Evolutionary conservation across 2,888 invertebrate genomes (phyloP).

Genomic region (Uloborus plumipes): DNA sequence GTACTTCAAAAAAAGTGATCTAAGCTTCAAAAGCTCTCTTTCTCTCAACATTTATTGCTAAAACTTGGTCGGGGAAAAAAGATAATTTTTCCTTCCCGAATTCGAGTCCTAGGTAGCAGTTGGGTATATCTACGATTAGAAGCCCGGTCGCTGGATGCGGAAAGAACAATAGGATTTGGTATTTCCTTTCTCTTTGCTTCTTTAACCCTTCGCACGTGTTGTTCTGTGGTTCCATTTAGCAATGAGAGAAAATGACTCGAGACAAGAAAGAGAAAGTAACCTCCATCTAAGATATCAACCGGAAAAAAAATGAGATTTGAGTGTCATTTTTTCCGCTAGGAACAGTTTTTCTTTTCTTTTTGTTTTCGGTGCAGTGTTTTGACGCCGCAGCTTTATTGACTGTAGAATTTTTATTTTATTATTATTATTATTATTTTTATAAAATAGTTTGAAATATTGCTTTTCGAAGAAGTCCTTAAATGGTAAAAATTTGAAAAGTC

Average conservation of each 20-base stretch:
- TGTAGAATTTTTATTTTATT: no score
- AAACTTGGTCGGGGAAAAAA: slow-evolving; percentile 10
- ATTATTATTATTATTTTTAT: no score
- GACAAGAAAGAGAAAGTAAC: slow-evolving; percentile 15
- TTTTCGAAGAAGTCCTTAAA: no score
- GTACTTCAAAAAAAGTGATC: slow-evolving; percentile 21
- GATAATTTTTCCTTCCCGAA: neutral
- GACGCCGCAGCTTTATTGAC: no score
- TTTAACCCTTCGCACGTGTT: slow-evolving; percentile 14
- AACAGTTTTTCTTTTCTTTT: no score
- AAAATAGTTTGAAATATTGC: no score
- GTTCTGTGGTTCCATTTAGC: slow-evolving; percentile 48
- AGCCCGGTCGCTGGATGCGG: neutral
- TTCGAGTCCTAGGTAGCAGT: slow-evolving; percentile 5
- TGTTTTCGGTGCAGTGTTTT: no score
- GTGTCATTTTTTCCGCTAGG: neutral
- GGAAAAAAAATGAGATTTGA: neutral
- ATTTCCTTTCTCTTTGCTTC: slow-evolving; percentile 9
- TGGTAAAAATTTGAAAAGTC: no score
- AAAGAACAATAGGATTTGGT: slow-evolving; percentile 12
- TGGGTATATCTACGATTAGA: slow-evolving; percentile 30
- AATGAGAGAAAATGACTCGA: slow-evolving; percentile 23
- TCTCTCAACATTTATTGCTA: slow-evolving; percentile 19
- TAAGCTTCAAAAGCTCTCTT: slow-evolving; percentile 24
- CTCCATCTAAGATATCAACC: neutral